Evolutionary conservation across 1,140 invertebrate species (phyloP), one percentile per base, ranked within the genome.

Genomic region (Globodera rostochiensis): DNA sequence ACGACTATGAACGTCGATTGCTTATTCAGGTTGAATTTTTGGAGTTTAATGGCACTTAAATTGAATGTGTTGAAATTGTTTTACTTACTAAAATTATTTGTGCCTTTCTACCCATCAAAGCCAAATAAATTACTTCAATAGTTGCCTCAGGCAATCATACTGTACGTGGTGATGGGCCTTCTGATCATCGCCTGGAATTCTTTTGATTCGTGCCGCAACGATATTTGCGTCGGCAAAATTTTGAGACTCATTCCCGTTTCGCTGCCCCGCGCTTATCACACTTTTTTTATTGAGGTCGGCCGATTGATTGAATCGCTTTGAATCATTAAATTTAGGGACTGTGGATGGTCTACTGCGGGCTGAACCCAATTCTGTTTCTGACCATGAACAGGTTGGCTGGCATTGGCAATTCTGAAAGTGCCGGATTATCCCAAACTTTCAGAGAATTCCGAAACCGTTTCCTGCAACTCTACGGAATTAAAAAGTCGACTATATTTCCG

Each of bases 111-210:
- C 36, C 36, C 36, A 36, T 1, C 36, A 36, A 36, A 36, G 1
- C 36, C 36, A 36, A 36, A 36, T 36, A 64, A 64, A 19, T 64
- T 6, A 19, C 11, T 64, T 64, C 19, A 64, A 64, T 15, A 64
- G 69, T 71, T 36, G 36, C 69, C 46, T 71, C 69, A 71, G 69
- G 69, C 69, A 11, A 71, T 71, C 69, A 71, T 71, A 25, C 46
- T 71, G 69, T 71, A 71, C 69, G 46, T 47, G 11, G 36, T 71
- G 2, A 71, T 71, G 69, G 25, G 9, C 5, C 69, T 71, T 36
- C 69, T 71, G 69, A 36, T 71, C 46, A 36, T 71, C 69, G 25
- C 69, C 19, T 71, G 69, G 69, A 36, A 71, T 19, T 45, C 46
- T 2, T 71, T 71, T 21, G 46, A 71, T 2, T 71, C 69, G 69